Conservation (phyloP, 1,140 invertebrate genomes). For the Oedothorax gibbosus region DNA sequence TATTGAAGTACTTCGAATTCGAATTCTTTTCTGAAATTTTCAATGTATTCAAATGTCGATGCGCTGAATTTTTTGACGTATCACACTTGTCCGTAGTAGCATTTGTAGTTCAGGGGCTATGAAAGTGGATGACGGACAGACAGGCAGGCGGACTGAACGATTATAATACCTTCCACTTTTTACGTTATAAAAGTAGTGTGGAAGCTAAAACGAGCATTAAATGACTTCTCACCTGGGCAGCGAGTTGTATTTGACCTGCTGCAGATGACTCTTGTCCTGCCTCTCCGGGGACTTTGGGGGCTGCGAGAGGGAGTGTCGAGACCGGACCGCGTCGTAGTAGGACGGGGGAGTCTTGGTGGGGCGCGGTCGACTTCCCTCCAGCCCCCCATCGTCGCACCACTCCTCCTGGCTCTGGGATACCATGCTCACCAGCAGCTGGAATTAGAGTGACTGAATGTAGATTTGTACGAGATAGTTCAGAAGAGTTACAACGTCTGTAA, state of each 20-base stretch:
- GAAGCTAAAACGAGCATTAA: not conserved
- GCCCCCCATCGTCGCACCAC: constrained; percentile 15
- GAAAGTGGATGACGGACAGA: not conserved
- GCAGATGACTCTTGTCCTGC: constrained; percentile 16
- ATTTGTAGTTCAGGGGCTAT: too few relatives aligned
- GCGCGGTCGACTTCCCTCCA: constrained; percentile 29
- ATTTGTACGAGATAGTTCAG: too few relatives aligned
- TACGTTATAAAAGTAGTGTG: too few relatives aligned
- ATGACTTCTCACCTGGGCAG: constrained; percentile 35
- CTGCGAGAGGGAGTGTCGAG: constrained; percentile 46
- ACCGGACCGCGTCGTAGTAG: constrained; percentile 50
- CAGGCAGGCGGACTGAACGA: too few relatives aligned
- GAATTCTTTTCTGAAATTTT: too few relatives aligned
- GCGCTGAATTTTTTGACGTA: too few relatives aligned
- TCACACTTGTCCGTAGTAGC: too few relatives aligned
- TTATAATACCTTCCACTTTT: too few relatives aligned
- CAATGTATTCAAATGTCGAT: too few relatives aligned
- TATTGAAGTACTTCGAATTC: too few relatives aligned
- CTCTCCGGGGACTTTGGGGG: constrained; percentile 38
- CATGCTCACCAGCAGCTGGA: not conserved
- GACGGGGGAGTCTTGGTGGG: constrained; percentile 38
- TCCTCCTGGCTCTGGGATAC: constrained; percentile 44
- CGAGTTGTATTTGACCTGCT: constrained; percentile 55
- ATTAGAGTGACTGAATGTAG: too few relatives aligned
- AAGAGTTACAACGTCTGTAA: too few relatives aligned